These are phyloP conservation scores for Arremon brunneinucha DNA, from an alignment of 2,797 vertebrate genomes.

Conservation along the genomic window DNA sequence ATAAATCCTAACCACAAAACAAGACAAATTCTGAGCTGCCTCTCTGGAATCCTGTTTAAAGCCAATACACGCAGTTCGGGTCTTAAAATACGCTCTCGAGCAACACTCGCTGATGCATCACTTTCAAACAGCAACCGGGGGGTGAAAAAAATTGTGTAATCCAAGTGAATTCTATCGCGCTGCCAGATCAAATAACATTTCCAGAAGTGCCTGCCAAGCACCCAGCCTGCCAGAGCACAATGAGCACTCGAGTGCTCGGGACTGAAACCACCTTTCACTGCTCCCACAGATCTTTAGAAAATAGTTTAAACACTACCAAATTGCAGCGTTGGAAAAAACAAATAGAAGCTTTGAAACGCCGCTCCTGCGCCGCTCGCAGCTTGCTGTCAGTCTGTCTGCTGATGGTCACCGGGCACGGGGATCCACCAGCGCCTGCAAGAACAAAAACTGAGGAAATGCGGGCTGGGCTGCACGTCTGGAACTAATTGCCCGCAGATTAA, in stretches of 20 bases:
- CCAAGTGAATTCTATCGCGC: constrained; percentile 78
- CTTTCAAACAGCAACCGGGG: constrained; percentile 36
- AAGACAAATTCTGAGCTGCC: constrained; percentile 58
- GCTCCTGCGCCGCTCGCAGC: constrained; percentile 6
- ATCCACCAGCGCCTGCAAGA: background rate
- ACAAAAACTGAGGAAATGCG: constrained; percentile 40
- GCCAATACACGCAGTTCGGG: constrained; percentile 38
- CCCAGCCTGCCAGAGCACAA: constrained; percentile 75
- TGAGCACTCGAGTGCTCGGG: constrained; percentile 69
- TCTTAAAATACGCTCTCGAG: constrained; percentile 58
- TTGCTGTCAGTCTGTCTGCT: background rate
- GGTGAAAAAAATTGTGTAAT: constrained; percentile 67
- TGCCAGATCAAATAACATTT: constrained; percentile 85
- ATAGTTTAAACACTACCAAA: constrained; percentile 59
- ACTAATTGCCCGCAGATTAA: constrained; percentile 69
- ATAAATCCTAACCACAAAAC: constrained; percentile 75
- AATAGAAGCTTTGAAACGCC: constrained; percentile 23
- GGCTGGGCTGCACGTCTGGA: constrained; percentile 60
- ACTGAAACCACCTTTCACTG: constrained; percentile 63
- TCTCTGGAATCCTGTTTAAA: constrained; percentile 54
- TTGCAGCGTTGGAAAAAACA: constrained; percentile 40
- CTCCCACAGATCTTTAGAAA: constrained; percentile 59
- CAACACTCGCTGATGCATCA: constrained; percentile 54
- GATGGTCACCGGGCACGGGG: constrained; percentile 2
- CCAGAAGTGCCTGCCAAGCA: constrained; percentile 83